Base-by-base conservation (phyloP, 2,888 invertebrate species). In the Strigamia transsilvanica region DNA sequence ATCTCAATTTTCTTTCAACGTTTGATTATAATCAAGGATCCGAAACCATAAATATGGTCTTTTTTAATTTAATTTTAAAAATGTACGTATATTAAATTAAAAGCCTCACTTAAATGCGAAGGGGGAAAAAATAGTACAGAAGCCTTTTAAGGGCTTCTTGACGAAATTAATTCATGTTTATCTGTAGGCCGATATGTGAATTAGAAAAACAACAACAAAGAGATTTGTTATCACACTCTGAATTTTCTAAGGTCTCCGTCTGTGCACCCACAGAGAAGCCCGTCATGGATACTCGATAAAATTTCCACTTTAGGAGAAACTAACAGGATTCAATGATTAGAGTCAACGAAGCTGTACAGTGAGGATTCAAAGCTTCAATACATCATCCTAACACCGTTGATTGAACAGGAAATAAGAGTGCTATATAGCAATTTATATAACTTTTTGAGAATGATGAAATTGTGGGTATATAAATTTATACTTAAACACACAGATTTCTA, bases 261-360 rank as follows among this genome's bases (percentile, higher is more conserved):
- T 73, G 27, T n/a, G 73, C 73, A 32, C 73, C 73, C 73, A 73
- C 32, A 73, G 32, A 6, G 73, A 73, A 73, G 32, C 73, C 73
- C 32, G 32, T 15, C 73, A n/a, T 27, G 27, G 73, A 0, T 73
- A 73, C 27, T 32, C 73, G 73, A 73, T 73, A 73, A 73, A 73
- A 73, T 73, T 73, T 73, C 73, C 73, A 73, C 73, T 73, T 73
- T 73, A 73, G 73, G 73, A 73, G 73, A 73, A 73, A 73, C 73
- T 32, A 73, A 73, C 73, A 73, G 73, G 73, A 73, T 73, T 73
- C 73, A 73, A 73, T 73, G 73, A 73, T 73, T 73, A 73, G 32
- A 5, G 32, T 27, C 73, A 73, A 32, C 23, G 73, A 73, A 73
- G 73, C 73, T 32, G 10, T 73, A 73, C 27, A 46, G 21, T 73